A percentile compares a stretch with the other conserved stretches of the same genome.
Evolutionary conservation across 1,140 invertebrate genomes (phyloP).

Genomic region (Leptinotarsa undecemlineata): DNA sequence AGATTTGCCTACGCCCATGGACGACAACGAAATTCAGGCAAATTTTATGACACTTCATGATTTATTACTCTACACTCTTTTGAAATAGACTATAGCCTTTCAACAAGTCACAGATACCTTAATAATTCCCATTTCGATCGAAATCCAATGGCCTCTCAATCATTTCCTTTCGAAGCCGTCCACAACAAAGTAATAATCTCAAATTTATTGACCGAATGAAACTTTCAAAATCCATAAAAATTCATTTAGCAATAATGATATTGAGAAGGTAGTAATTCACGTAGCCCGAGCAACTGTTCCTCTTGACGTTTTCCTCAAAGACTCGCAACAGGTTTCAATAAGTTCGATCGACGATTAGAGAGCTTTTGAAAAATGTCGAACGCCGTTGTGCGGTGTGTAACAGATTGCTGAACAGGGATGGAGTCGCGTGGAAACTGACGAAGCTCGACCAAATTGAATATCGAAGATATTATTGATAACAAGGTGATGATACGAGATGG

Average conservation of each 20-base stretch:
- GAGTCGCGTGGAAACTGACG: not conserved
- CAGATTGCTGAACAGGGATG: slow-evolving; percentile 23
- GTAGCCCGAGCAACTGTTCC: slow-evolving; percentile 11
- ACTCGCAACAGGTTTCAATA: slow-evolving; percentile 29
- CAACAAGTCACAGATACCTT: no score
- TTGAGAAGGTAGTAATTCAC: slow-evolving; percentile 30
- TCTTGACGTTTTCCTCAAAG: slow-evolving; percentile 21
- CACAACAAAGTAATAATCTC: slow-evolving; percentile 40
- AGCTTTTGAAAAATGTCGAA: slow-evolving; percentile 32
- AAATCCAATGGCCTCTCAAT: slow-evolving; percentile 9
- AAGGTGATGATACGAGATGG: no score
- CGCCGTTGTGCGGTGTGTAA: slow-evolving; percentile 24
- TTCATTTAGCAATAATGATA: slow-evolving; percentile 33
- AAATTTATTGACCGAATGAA: slow-evolving; percentile 17
- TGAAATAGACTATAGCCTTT: no score
- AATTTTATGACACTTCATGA: no score
- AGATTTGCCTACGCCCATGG: no score
- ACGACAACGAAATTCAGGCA: no score
- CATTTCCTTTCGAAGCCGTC: slow-evolving; percentile 1
- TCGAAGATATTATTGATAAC: no score
- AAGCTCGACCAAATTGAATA: no score
- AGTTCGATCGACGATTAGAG: slow-evolving; percentile 31
- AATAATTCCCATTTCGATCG: not conserved
- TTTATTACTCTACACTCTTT: no score
- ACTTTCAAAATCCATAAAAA: slow-evolving; percentile 30